Base-by-base conservation (phyloP, 2,113 vertebrate genomes). In the Oryzias celebensis region DNA sequence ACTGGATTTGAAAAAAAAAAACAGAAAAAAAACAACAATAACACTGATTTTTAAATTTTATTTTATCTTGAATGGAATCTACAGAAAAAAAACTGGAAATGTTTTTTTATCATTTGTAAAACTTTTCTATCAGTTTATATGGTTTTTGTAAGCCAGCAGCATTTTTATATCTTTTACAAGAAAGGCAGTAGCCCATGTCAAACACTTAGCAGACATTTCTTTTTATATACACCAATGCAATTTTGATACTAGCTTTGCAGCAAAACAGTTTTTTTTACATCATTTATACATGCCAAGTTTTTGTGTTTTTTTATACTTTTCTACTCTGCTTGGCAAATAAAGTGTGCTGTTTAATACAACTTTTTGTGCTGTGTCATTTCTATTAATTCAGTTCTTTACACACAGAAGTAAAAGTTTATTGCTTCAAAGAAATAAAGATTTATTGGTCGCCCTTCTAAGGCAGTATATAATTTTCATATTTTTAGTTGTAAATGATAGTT, bases 311-410 rank as follows among this genome's bases (percentile, higher is more conserved):
- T 93, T 92, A 92, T 77, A 84, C 92, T 93, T 92, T 95, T 92
- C 58, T 84, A 83, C 82, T 95, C 94, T 97, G 95, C 96, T 95
- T 93, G 93, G 92, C 94, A 93, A 98, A 97, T 97, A 98, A 98
- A 98, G 95, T 93, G 93, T 95, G 91, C 88, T 91, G 63, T 92
- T 90, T 87, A 70, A 71, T 64, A 80, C 50, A 73, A 18, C 12
- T 12, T 58, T 60, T 59, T 78, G 49, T 75, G 65, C 14, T 7
- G 46, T 58, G 22, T 79, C n/a, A 1, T 73, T 67, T 7, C 6
- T 12, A 26, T 56, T 7, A 44, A 26, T 48, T 16, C 18, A 18
- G 20, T 20, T 12, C 7, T 26, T 24, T 20, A 24, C 16, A 16
- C 1, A 26, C 23, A 23, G 26, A 28, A 28, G 26, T 10, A 22